phyloP scores from a whole-genome alignment of 1,140 invertebrate genomes.

The Drosophila equinoxialis region DNA sequence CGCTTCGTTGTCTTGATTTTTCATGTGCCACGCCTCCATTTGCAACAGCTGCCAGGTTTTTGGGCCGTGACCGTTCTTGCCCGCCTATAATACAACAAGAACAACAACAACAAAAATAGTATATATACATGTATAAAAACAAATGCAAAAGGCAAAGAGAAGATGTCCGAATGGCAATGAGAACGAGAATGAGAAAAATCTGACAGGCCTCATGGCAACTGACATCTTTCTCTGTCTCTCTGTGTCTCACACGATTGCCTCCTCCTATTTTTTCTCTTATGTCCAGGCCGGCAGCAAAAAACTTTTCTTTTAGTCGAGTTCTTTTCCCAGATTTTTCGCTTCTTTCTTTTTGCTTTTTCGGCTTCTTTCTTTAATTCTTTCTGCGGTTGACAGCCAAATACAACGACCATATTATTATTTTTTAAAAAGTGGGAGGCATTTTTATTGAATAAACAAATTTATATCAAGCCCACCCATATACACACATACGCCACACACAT shows the following conservation, averaged over 20 bases:
- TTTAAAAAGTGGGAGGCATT: conserved; percentile 49
- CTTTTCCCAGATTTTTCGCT: conserved; percentile 28
- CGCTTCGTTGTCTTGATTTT: conserved; percentile 51
- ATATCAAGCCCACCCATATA: conserved; percentile 47
- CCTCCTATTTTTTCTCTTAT: conserved; percentile 23
- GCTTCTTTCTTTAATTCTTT: conserved; percentile 40
- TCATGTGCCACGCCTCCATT: conserved; percentile 45
- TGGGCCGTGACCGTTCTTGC: background rate
- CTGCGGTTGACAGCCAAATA: conserved; percentile 62
- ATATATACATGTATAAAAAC: conserved; percentile 18
- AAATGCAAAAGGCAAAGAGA: background rate
- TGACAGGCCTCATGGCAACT: conserved; percentile 53
- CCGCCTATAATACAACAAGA: conserved; percentile 34
- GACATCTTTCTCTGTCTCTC: conserved; percentile 41
- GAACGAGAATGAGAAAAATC: conserved; percentile 54
- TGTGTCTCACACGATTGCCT: conserved; percentile 1
- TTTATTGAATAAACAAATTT: conserved; percentile 77
- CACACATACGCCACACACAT: conserved; percentile 34
- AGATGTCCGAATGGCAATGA: conserved; percentile 35
- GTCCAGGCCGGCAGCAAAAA: conserved; percentile 59
- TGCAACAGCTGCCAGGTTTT: conserved; percentile 28
- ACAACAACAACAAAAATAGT: conserved; percentile 48
- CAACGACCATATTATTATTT: conserved; percentile 50
- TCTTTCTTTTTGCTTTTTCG: conserved; percentile 17
- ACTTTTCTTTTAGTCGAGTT: conserved; percentile 68